These are phyloP conservation scores for Hycleus cichorii DNA, from an alignment of 1,140 invertebrate species.

Conservation along the genomic window DNA sequence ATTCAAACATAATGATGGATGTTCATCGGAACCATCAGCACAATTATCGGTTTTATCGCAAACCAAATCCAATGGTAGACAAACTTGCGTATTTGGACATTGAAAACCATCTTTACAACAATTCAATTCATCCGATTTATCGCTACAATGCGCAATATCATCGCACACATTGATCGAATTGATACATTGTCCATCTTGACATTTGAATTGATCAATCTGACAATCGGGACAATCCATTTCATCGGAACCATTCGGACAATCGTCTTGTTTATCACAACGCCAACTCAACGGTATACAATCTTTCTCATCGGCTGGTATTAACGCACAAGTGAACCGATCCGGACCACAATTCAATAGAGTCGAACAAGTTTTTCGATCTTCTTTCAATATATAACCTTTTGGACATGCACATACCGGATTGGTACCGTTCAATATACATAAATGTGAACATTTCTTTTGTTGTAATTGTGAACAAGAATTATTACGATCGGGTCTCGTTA, in stretches of 20 bases:
- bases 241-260: slow-evolving; percentile 78
- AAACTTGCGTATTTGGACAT: slow-evolving; percentile 47
- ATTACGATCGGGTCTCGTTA: slow-evolving; percentile 29
- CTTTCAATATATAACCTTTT: slow-evolving; percentile 59
- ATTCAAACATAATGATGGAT: slow-evolving; percentile 40
- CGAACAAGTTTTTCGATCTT: slow-evolving; percentile 62
- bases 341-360: slow-evolving; percentile 65
- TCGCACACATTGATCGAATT: slow-evolving; percentile 54
- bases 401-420: slow-evolving; percentile 66
- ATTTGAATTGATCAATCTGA: slow-evolving; percentile 60
- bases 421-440: slow-evolving; percentile 52
- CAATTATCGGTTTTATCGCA: slow-evolving; percentile 67
- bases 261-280: slow-evolving; percentile 75
- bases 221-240: slow-evolving; percentile 65
- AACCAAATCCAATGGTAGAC: slow-evolving; percentile 20
- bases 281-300: slow-evolving; percentile 78
- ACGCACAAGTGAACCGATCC: slow-evolving; percentile 69
- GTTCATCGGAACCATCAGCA: slow-evolving; percentile 66
- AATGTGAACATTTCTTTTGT: slow-evolving; percentile 54
- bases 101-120: slow-evolving; percentile 52
- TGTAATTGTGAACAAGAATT: slow-evolving; percentile 28
- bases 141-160: slow-evolving; percentile 35
- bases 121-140: slow-evolving; percentile 35
- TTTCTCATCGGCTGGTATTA: slow-evolving; percentile 40
- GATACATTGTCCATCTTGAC: slow-evolving; percentile 69